A percentile compares a stretch with the other conserved stretches of the same genome.
These are phyloP conservation scores for Leucophenga varia DNA, from an alignment of 1,140 invertebrate genomes.

Conservation along the genomic window DNA sequence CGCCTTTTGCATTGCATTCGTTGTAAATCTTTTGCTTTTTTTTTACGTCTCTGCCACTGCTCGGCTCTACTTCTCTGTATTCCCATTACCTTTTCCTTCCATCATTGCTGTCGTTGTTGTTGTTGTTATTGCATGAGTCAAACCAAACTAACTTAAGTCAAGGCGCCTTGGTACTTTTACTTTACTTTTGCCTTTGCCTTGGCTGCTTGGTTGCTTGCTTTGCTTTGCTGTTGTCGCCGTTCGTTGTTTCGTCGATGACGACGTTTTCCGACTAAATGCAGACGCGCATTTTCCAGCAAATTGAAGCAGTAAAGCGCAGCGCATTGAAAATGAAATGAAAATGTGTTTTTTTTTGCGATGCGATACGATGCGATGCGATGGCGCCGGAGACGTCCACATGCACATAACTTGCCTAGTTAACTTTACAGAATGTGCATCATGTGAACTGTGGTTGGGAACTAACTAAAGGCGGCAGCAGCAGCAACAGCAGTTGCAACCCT, in stretches of 20 bases:
- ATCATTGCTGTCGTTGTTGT: no score
- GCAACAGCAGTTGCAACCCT: constrained; percentile 29
- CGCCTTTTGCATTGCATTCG: no score
- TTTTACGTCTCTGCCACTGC: no score
- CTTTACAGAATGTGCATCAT: no score
- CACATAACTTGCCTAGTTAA: no score
- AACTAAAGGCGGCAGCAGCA: constrained; percentile 14
- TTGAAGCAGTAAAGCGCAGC: constrained; percentile 51
- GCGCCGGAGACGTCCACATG: constrained; percentile 17
- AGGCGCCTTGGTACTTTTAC: no score
- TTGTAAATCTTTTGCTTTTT: no score
- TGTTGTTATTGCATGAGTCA: no score
- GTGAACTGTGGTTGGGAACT: no score
- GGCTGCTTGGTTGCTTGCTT: not conserved
- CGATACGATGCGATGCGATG: constrained; percentile 31
- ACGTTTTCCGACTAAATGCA: constrained; percentile 53
- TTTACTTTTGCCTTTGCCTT: not conserved
- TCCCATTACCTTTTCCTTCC: no score
- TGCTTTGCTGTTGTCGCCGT: constrained; percentile 23
- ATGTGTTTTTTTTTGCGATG: constrained; percentile 17
- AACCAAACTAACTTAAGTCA: no score
- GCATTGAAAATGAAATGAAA: constrained; percentile 35
- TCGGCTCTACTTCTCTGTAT: no score
- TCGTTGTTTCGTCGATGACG: constrained; percentile 53
- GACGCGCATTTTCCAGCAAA: constrained; percentile 53